A percentile compares a stretch with the other conserved stretches of the same genome.
Conservation (phyloP, 2,113 vertebrate genomes). For the Australoheros scitulus region DNA sequence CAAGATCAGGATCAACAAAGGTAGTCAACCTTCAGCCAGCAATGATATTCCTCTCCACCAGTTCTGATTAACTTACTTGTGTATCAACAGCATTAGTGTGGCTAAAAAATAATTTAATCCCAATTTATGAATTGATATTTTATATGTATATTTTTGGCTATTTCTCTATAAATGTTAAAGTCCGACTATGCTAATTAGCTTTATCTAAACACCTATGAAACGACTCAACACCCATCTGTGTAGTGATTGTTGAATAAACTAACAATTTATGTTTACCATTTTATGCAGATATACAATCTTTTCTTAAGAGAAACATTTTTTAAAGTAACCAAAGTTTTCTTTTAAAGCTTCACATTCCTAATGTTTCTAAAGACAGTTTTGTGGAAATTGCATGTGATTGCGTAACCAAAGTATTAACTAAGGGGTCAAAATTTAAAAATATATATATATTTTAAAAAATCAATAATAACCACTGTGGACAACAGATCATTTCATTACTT, state of each 20-base stretch:
- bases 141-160: neutral
- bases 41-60: neutral
- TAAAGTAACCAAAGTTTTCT: neutral
- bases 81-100: neutral
- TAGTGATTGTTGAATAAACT: neutral
- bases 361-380: neutral
- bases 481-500: neutral
- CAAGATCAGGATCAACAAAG: neutral
- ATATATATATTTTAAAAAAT: rapidly evolving
- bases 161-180: neutral
- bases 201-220: too few species aligned
- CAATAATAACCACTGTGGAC: neutral
- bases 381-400: neutral
- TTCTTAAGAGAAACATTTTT: neutral
- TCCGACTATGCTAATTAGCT: neutral
- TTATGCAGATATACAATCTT: neutral
- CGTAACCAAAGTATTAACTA: neutral
- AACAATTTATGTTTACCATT: neutral
- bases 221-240: neutral
- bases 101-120: neutral
- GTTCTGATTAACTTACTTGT: neutral
- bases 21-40: neutral
- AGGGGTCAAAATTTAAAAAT: neutral
- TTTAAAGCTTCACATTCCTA: rapidly evolving
- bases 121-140: neutral